phyloP scores from a whole-genome alignment of 2,797 vertebrate species.

The Nyctibius grandis region DNA sequence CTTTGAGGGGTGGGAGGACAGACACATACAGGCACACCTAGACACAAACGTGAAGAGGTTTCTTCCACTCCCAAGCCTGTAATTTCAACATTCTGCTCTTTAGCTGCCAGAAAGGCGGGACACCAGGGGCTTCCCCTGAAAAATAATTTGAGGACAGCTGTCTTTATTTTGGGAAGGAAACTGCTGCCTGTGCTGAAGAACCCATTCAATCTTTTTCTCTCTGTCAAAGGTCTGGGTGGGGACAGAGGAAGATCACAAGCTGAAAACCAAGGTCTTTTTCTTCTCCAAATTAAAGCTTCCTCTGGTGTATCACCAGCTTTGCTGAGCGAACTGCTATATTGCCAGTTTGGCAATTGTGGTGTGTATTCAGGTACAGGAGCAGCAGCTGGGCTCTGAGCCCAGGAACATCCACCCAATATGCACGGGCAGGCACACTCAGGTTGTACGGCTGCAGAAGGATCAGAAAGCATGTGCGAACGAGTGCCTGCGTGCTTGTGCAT shows the following conservation, averaged over 20 bases:
- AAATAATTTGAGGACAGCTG: slow-evolving; percentile 22
- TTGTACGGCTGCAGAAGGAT: background rate
- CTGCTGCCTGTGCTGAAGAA: slow-evolving; percentile 22
- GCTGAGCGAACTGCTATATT: background rate
- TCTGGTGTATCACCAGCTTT: background rate
- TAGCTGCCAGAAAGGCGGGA: slow-evolving; percentile 45
- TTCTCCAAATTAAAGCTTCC: slow-evolving; percentile 3
- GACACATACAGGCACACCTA: slow-evolving; percentile 30
- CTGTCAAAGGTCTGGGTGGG: background rate
- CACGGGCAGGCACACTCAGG: background rate
- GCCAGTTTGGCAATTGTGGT: background rate
- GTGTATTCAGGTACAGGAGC: background rate
- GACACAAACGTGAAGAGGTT: background rate
- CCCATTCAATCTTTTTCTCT: background rate
- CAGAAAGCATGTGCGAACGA: background rate
- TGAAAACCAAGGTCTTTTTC: background rate
- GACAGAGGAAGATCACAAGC: background rate
- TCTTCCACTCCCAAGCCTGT: slow-evolving; percentile 26
- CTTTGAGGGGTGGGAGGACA: slow-evolving; percentile 19
- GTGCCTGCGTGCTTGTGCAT: background rate
- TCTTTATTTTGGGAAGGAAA: slow-evolving; percentile 50
- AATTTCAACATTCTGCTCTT: slow-evolving; percentile 51
- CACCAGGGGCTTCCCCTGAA: background rate
- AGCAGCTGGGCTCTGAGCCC: background rate
- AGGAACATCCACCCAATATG: background rate